phyloP scores from a whole-genome alignment of 1,140 invertebrate genomes.

The Euborellia annulipes region DNA sequence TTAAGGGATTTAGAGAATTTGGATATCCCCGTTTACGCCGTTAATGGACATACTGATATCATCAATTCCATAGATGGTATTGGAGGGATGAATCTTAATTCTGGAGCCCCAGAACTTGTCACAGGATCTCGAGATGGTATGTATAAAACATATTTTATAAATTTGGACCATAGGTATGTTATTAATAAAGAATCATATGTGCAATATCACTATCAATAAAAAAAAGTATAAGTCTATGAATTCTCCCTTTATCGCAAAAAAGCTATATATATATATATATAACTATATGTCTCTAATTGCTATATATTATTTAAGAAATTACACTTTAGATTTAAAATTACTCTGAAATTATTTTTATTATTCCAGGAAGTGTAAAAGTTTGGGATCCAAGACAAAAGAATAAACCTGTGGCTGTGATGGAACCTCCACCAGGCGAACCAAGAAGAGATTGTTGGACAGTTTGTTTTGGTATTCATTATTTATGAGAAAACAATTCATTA shows the following conservation, averaged over 20 bases:
- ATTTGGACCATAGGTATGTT: neutral
- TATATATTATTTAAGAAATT: too few species aligned
- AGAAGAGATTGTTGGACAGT: conserved; percentile 76
- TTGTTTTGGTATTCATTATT: conserved; percentile 56
- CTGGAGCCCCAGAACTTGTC: conserved; percentile 84
- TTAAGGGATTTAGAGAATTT: conserved; percentile 67
- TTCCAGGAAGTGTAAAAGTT: conserved; percentile 68
- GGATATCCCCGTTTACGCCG: conserved; percentile 58
- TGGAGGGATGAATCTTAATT: conserved; percentile 64
- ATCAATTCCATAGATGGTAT: conserved; percentile 89
- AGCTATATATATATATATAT: neutral
- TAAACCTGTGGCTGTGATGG: conserved; percentile 76
- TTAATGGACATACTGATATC: conserved; percentile 69
- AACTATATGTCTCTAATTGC: neutral
- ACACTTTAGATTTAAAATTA: too few species aligned
- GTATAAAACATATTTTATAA: neutral
- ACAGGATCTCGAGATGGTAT: conserved; percentile 84
- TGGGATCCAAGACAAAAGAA: conserved; percentile 88
- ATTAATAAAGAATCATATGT: neutral
- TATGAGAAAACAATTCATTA: too few species aligned
- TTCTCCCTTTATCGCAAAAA: neutral
- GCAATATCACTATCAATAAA: neutral
- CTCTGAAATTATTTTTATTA: too few species aligned
- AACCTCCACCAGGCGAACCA: conserved; percentile 42
- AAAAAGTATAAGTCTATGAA: neutral